phyloP scores from a whole-genome alignment of 2,113 vertebrate species.

The Morphnarchus princeps region DNA sequence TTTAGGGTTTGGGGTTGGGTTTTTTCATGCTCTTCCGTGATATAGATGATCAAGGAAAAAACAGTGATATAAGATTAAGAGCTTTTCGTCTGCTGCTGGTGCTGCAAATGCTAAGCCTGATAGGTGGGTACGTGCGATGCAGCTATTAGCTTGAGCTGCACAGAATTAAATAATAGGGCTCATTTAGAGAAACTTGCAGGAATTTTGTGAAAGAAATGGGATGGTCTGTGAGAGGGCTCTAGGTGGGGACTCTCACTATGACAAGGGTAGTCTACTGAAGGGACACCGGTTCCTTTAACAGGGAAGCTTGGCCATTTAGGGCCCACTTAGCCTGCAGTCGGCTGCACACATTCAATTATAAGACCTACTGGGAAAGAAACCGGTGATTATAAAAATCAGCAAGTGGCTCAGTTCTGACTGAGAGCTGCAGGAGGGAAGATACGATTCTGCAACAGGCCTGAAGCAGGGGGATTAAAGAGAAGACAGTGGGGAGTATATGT shows the following conservation, averaged over 20 bases:
- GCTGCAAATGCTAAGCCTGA: not conserved
- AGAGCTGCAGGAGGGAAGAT: not conserved
- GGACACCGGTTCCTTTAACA: not conserved
- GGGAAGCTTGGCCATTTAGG: not conserved
- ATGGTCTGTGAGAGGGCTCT: not conserved
- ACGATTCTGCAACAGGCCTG: not conserved
- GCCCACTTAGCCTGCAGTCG: not conserved
- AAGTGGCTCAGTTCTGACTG: not conserved
- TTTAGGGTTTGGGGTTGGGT: not conserved
- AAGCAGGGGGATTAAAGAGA: not conserved
- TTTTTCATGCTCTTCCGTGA: rapidly evolving
- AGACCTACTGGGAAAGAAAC: not conserved
- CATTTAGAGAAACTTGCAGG: not conserved
- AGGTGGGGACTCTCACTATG: not conserved
- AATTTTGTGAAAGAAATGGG: not conserved
- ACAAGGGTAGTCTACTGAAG: not conserved
- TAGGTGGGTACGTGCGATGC: too few species aligned
- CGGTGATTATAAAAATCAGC: not conserved
- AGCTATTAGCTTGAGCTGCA: not conserved
- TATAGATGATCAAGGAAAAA: not conserved
- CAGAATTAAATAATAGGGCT: not conserved
- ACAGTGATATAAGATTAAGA: not conserved
- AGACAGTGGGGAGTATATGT: not conserved
- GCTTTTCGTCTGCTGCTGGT: not conserved
- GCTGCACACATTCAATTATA: not conserved